Percentiles rank a stretch among this genome's conserved stretches.
phyloP scores from a whole-genome alignment of 2,113 vertebrate species.

The Syrrhaptes paradoxus region DNA sequence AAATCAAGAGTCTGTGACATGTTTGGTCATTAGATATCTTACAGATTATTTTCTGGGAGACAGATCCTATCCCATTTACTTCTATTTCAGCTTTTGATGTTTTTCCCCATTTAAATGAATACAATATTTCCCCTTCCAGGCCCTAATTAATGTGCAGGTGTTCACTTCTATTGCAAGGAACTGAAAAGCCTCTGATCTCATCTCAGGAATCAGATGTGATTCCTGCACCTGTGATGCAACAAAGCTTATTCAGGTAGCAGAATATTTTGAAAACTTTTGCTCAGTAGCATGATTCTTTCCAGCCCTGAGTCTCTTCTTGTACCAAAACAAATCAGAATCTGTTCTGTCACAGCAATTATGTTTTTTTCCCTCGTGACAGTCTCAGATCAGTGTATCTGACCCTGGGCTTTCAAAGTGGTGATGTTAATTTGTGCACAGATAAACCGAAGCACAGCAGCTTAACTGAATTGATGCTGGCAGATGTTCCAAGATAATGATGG shows the following conservation, averaged over 20 bases:
- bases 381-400: background rate
- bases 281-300: background rate
- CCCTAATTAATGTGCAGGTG: background rate
- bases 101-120: background rate
- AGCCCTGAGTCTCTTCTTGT: background rate
- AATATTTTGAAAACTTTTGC: background rate
- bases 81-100: background rate
- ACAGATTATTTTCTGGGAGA: background rate
- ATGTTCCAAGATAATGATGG: background rate
- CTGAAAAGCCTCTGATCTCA: background rate
- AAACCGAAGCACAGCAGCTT: background rate
- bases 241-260: background rate
- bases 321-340: background rate
- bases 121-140: background rate
- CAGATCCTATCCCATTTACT: background rate
- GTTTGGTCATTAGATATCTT: background rate
- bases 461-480: background rate
- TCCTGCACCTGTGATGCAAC: background rate
- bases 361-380: background rate
- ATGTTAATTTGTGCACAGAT: background rate
- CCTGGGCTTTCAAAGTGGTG: background rate
- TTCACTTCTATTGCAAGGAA: background rate
- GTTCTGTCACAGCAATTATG: background rate
- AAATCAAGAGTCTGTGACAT: background rate
- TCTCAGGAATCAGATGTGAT: background rate